Base-by-base conservation (phyloP, 2,797 vertebrate species). In the Sebastiscus albofasciatus region DNA sequence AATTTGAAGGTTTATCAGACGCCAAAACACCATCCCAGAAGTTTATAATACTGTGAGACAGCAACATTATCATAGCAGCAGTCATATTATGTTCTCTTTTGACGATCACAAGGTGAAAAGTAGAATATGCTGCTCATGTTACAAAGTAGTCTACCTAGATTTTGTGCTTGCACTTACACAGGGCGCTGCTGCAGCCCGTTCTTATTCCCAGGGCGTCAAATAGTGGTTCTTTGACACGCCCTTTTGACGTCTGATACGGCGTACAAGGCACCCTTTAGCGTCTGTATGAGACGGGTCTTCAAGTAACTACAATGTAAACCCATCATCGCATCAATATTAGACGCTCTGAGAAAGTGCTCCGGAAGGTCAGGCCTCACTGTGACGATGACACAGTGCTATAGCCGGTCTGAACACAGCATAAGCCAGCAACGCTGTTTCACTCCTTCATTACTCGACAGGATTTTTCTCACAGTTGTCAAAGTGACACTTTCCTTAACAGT, bases 401-500 rank as follows among this genome's bases (percentile, higher is more conserved):
- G 55, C 80, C 3, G 1, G 12, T 33, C 52, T 31, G 34, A 34
- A 72, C n/a, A 6, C 29, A 29, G 10, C 42, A 27, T 8, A 27
- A 33, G 12, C 29, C 36, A 72, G 74, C 64, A 80, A 61, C 39
- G 60, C 65, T 33, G n/a, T 68, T 75, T 77, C 52, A 18, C 62
- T 54, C 31, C 18, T 18, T 54, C 29, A 42, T 59, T 39, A 67
- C 9, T 66, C 66, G 52, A 60, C 65, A 74, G 49, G 24, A 66
- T 42, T 72, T 70, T 71, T 59, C 60, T 66, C 18, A 13, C 27
- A 80, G 34, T 68, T 84, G 84, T 86, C 85, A 82, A 66, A 86
- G 67, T 80, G 84, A 85, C 74, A 83, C 79, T 86, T 67, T 58
- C 81, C 59, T 64, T 31, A 52, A 55, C 76, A 39, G 72, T 76